Percentiles rank a stretch among this genome's conserved stretches.
These are phyloP conservation scores for Xiphias gladius DNA, from an alignment of 2,113 vertebrate species.

Conservation along the genomic window DNA sequence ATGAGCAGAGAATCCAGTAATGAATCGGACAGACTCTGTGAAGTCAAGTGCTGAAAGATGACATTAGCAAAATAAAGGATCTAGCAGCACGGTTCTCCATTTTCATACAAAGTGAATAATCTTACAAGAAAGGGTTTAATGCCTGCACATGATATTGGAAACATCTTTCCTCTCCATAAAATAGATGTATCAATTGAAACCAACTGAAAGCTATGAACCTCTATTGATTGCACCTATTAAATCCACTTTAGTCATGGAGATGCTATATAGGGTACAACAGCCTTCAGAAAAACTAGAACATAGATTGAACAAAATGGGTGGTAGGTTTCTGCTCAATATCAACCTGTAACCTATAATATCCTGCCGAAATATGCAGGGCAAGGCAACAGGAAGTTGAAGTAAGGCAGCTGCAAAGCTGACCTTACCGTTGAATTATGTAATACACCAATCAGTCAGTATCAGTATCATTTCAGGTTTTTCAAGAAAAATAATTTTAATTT, in stretches of 20 bases:
- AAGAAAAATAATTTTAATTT: conserved; percentile 8
- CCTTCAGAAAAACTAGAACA: conserved; percentile 45
- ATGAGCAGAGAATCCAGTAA: conserved; percentile 67
- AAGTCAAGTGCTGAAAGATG: conserved; percentile 57
- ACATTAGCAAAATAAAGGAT: conserved; percentile 22
- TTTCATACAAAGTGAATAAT: conserved; percentile 30
- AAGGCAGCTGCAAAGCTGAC: not conserved
- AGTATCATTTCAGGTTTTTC: not conserved
- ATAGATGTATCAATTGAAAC: conserved; percentile 54
- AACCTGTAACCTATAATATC: conserved; percentile 15
- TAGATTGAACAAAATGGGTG: conserved; percentile 47
- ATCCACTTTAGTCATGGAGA: conserved; percentile 45
- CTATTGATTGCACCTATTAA: conserved; percentile 58
- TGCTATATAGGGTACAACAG: conserved; percentile 26
- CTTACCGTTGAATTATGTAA: conserved; percentile 6
- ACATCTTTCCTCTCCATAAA: conserved; percentile 43
- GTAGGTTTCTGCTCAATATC: conserved; percentile 36
- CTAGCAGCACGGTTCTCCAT: conserved; percentile 15
- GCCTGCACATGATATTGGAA: conserved; percentile 32
- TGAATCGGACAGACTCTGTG: conserved; percentile 60
- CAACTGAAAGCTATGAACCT: conserved; percentile 45
- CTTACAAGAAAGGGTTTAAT: conserved; percentile 13
- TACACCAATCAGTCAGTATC: not conserved
- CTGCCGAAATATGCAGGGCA: conserved; percentile 2
- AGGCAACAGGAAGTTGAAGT: not conserved